Base-by-base conservation (phyloP, 2,888 invertebrate species). In the Trissolcus japonicus region DNA sequence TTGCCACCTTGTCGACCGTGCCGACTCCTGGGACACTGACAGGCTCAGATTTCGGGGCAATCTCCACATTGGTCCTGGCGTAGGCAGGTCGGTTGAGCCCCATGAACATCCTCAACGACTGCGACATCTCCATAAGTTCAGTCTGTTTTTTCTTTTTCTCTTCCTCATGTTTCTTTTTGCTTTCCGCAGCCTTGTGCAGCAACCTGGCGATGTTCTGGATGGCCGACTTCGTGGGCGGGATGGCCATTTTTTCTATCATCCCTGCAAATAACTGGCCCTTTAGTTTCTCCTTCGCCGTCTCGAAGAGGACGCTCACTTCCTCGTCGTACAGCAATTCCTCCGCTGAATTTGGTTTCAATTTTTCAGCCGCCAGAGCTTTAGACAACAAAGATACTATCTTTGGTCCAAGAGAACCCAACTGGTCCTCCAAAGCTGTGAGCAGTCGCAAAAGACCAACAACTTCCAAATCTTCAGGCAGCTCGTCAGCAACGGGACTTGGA, bases 281-380 rank as follows among this genome's bases (percentile, higher is more conserved):
- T 55, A 96, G 90, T 88, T 96, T 96, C 88, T 96, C 96, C 82
- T 95, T 96, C 0, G 94, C 94, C 0, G 95, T 95, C 90, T 96
- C 96, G 79, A 96, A 92, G 19, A 76, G 62, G 0, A 95, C 94
- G 81, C 93, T 92, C 63, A 94, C 93, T 48, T 93, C 91, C 61
- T 95, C 95, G 76, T 94, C 94, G 61, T 92, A 91, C 0, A 96
- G 89, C 48, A 96, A 86, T 72, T 93, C 93, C 80, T 95, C 95
- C 0, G 95, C 93, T 1, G 95, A 94, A 87, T 95, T 95, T 0
- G 94, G 86, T 66, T 88, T 88, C 25, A 91, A 91, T 89, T 95
- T 95, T 84, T 96, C 95, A 89, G 95, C 92, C 46, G 93, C 94
- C 54, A 96, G 87, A 0, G 95, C 95, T 74, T 93, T 93, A 0